Evolutionary conservation across 2,888 invertebrate species (phyloP).

Genomic region (Stegophylla sp.): DNA sequence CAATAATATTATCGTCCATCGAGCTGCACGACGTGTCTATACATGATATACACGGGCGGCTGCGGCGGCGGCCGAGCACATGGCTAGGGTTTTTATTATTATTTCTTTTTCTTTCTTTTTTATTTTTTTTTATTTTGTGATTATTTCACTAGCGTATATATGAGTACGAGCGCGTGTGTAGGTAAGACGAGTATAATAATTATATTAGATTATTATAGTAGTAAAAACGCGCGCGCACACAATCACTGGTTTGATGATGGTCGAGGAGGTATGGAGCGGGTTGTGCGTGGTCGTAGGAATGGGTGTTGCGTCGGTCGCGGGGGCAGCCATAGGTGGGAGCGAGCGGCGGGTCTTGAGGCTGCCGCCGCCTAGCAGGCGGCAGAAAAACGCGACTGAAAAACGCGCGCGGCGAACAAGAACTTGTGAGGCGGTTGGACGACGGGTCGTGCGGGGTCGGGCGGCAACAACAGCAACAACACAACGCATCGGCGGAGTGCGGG

Average conservation of each 20-base stretch:
- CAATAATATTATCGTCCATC: conserved; percentile 39
- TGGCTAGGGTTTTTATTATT: conserved; percentile 33
- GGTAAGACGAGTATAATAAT: not conserved
- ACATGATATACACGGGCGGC: conserved; percentile 7
- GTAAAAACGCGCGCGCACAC: conserved; percentile 9
- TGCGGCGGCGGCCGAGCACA: conserved; percentile 33
- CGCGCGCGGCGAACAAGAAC: not conserved
- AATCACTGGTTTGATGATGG: no score
- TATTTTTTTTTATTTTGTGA: not conserved
- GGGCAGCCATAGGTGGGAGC: no score
- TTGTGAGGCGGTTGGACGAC: not conserved
- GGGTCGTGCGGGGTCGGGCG: not conserved
- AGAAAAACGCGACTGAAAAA: conserved; percentile 1
- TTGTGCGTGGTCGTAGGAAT: no score
- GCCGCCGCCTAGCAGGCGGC: not conserved
- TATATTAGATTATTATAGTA: no score
- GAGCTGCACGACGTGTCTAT: conserved; percentile 23
- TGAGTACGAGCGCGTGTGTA: not conserved
- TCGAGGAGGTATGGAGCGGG: no score
- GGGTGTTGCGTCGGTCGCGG: not conserved
- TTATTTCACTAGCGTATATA: not conserved
- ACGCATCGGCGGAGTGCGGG: not conserved
- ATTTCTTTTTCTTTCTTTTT: conserved; percentile 1
- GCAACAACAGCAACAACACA: not conserved
- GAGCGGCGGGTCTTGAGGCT: not conserved